A percentile compares a stretch with the other conserved stretches of the same genome.
Evolutionary conservation across 2,113 vertebrate genomes (phyloP).

Genomic region (Eleginops maclovinus): DNA sequence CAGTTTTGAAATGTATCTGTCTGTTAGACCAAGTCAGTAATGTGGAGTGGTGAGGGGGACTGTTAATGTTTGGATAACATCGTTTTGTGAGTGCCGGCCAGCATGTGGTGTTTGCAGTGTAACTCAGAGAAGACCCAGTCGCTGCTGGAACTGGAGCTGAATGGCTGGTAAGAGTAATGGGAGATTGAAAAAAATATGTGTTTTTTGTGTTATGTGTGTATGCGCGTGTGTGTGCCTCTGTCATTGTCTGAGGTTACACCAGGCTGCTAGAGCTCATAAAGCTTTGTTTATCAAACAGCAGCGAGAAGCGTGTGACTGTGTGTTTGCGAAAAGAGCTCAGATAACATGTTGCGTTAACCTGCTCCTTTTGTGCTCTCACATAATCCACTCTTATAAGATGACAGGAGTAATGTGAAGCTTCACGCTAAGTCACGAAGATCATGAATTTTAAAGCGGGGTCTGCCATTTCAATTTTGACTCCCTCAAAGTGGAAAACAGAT

Average conservation of each 20-base stretch:
- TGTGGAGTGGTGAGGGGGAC: constrained; percentile 49
- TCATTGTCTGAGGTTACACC: constrained; percentile 51
- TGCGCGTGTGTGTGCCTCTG: constrained; percentile 8
- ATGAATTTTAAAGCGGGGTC: constrained; percentile 19
- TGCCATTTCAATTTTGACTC: constrained; percentile 37
- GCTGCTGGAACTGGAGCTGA: constrained; percentile 93
- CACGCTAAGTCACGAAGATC: constrained; percentile 6
- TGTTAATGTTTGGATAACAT: constrained; percentile 64
- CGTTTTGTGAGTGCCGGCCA: constrained; percentile 59
- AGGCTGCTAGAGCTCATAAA: constrained; percentile 25
- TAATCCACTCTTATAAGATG: constrained; percentile 1
- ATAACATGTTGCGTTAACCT: background rate
- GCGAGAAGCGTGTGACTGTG: constrained; percentile 6
- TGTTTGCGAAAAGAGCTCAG: background rate
- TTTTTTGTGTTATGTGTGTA: constrained; percentile 8
- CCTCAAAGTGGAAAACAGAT: constrained; percentile 55
- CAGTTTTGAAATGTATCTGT: constrained; percentile 41
- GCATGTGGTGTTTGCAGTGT: constrained; percentile 98
- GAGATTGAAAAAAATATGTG: constrained; percentile 27
- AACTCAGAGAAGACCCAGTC: constrained; percentile 95
- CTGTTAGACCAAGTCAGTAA: constrained; percentile 31
- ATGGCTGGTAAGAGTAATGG: constrained; percentile 88
- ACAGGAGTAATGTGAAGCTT: constrained; percentile 4
- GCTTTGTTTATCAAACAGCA: constrained; percentile 54
- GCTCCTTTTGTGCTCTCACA: background rate